Conservation (phyloP, 1,140 invertebrate species). For the Portunus trituberculatus region DNA sequence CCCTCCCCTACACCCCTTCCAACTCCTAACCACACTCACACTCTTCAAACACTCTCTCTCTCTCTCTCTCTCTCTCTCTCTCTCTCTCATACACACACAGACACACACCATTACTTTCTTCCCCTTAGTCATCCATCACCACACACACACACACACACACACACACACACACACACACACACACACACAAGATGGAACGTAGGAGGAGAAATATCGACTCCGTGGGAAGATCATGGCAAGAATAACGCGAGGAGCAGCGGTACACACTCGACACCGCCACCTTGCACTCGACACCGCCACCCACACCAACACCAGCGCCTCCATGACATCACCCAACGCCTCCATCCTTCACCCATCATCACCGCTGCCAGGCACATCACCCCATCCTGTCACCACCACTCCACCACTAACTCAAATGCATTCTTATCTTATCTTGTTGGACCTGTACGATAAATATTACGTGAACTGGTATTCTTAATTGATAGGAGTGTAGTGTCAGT, state of each 20-base stretch:
- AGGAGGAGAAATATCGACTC: background rate
- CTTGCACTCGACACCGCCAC: background rate
- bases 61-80: background rate
- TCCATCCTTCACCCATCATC: background rate
- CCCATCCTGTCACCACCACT: background rate
- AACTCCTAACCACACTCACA: background rate
- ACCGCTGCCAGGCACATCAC: background rate
- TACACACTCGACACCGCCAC: constrained; percentile 7
- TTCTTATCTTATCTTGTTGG: background rate
- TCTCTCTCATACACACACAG: constrained; percentile 21
- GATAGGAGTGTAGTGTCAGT: background rate
- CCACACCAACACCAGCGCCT: background rate
- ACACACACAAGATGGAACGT: background rate
- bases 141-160: constrained; percentile 48
- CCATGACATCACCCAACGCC: background rate
- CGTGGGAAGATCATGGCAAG: background rate
- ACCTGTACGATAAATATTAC: background rate
- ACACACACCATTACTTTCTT: background rate
- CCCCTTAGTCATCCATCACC: background rate
- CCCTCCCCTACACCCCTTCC: background rate
- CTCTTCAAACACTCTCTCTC: background rate
- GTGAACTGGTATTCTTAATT: background rate
- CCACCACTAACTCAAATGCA: background rate
- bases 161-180: constrained; percentile 45
- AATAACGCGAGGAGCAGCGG: background rate